Evolutionary conservation across 2,113 vertebrate genomes (phyloP), one percentile per base, ranked within the genome.

Genomic region (western clawed frog (Xenopus tropicalis)): DNA sequence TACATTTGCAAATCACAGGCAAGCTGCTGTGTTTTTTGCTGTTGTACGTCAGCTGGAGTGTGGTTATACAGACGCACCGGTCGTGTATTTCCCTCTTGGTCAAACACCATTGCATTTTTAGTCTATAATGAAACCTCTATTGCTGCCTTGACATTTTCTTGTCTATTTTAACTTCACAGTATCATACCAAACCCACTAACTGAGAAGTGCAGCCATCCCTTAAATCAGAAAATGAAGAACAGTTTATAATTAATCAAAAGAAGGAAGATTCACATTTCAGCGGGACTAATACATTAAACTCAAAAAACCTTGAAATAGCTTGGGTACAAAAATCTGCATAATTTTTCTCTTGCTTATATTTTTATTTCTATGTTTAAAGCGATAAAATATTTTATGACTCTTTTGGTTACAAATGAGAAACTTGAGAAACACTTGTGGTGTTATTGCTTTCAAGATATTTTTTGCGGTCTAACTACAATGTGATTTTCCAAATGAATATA

Each of bases 221-320:
- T 67, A 57, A 67, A 68, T 67, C 43, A 61, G 56, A 67, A 74
- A 68, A 74, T 68, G 22, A 51, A 61, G 20, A 65, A 56, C 24
- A 63, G 64, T 67, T 74, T 56, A 46, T 51, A 61, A 74, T 51
- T 74, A 66, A 16, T 64, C 46, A 61, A 51, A 71, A 61, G 46
- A 44, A 61, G 44, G 56, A 51, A 44, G 17, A 46, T 62, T 62
- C 69, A 48, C 44, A 29, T 29, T 61, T 62, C 22, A 46, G 21
- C 22, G 25, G 46, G 23, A 16, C 29, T 51, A 66, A 66, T 66
- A 66, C 21, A 65, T 65, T 44, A 65, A 44, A 17, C 19, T 29
- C 62, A 37, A 22, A 46, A 66, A 66, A 46, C 64, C 44, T 48
- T 66, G 64, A 66, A 66, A 66, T 66, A 44, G 29, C 62, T 65